Evolutionary conservation across 2,113 vertebrate genomes (phyloP), one percentile per base, ranked within the genome.

Genomic region (Serilophus lunatus): DNA sequence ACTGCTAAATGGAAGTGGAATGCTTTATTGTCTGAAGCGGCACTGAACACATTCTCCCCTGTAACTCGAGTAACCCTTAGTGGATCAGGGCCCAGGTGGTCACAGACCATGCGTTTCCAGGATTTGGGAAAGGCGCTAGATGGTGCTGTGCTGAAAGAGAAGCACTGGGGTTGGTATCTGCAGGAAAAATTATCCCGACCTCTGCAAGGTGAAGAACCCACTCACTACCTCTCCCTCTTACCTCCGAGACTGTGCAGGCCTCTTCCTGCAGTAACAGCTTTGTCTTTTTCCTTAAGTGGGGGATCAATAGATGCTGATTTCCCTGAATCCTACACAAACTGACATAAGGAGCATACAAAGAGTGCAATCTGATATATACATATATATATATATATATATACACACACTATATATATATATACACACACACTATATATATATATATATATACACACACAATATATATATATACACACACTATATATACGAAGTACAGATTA

Each of bases 231-330:
- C 10, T 13, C 2, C 3, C 13, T 82, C 20, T 71, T 42, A 33
- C 25, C 42, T 42, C 51, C 0, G 0, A 28, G 29, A 12, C 18
- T 0, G 0, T 2, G 6, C 31, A 33, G 42, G 35, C 9, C 18
- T 69, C 16, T 65, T 69, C 50, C 60, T 56, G 33, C 57, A 0
- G 13, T 28, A 33, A 29, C 33, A 42, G 17, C 42, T 17, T 0
- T 4, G n/a, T 56, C 15, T 49, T 56, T 50, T 69, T 40, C 23
- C 65, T 18, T 36, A 33, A 45, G 31, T 12, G 47, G 24, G 17
- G 16, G 24, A 36, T 74, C 56, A 45, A 4, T 3, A 60, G 31
- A 6, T 49, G n/a, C 28, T 63, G 47, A 13, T 63, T 71, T 59
- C 74, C 49, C 50, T 60, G 20, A 59, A 7, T 35, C 53, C 63